These are phyloP conservation scores for Plagiodera versicolora DNA, from an alignment of 2,888 invertebrate genomes.

Conservation along the genomic window DNA sequence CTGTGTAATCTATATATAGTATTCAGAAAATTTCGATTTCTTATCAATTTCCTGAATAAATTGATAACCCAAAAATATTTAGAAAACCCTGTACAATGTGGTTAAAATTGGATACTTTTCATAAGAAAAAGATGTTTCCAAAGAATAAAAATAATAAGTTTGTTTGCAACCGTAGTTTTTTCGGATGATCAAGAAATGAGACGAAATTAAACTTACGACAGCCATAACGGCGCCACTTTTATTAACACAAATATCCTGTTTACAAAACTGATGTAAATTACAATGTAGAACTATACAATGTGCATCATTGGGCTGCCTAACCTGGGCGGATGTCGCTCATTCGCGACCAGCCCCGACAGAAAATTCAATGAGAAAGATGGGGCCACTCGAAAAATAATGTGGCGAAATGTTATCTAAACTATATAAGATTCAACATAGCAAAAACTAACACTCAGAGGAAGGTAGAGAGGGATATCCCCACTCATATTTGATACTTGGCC, in stretches of 20 bases:
- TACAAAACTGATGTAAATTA: slow-evolving; percentile 53
- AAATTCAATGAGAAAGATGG: slow-evolving; percentile 22
- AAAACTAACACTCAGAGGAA: slow-evolving; percentile 49
- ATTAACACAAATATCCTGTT: slow-evolving; percentile 53
- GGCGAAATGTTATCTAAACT: slow-evolving; percentile 32
- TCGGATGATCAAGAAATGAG: neutral
- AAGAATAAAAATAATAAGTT: too few relatives aligned
- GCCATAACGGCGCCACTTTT: slow-evolving; percentile 49
- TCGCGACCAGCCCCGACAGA: slow-evolving; percentile 51
- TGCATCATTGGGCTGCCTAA: slow-evolving; percentile 34
- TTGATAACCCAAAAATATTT: too few relatives aligned
- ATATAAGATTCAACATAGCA: slow-evolving; percentile 30
- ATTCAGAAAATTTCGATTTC: too few relatives aligned
- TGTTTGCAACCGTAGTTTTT: neutral
- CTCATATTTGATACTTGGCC: slow-evolving; percentile 39
- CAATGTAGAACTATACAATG: slow-evolving; percentile 46
- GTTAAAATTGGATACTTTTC: too few relatives aligned
- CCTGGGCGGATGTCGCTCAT: slow-evolving; percentile 40
- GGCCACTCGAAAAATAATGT: slow-evolving; percentile 35
- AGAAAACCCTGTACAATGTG: too few relatives aligned
- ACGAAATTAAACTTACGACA: slow-evolving; percentile 40
- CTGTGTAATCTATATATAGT: too few relatives aligned
- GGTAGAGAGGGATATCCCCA: slow-evolving; percentile 47
- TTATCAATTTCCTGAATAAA: too few relatives aligned
- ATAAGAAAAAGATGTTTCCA: too few relatives aligned